These are phyloP conservation scores for Anarrhichthys ocellatus DNA, from an alignment of 2,113 vertebrate genomes.

Conservation along the genomic window DNA sequence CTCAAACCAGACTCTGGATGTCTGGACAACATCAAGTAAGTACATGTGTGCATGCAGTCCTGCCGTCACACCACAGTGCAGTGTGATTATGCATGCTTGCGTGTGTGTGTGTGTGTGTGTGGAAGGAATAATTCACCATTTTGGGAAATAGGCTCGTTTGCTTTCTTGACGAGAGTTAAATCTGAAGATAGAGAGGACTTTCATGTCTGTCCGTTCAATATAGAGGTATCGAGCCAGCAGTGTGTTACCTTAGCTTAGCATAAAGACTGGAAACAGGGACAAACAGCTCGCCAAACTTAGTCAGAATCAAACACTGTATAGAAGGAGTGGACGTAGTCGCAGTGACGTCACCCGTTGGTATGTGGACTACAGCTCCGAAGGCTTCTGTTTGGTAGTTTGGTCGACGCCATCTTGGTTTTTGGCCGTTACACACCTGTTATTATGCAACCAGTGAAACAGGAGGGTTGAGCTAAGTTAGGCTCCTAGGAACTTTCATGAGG, in stretches of 20 bases:
- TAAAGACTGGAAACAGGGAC: not conserved
- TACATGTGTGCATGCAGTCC: constrained; percentile 14
- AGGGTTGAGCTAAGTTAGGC: not conserved
- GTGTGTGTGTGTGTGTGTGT: constrained; percentile 7
- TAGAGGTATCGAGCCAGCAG: not conserved
- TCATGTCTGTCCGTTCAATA: not conserved
- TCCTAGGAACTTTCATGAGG: not conserved
- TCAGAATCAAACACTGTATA: not conserved
- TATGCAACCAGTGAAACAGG: not conserved
- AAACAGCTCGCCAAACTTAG: constrained; percentile 3
- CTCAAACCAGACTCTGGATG: constrained; percentile 99
- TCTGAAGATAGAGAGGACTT: not conserved
- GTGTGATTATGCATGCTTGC: constrained; percentile 23
- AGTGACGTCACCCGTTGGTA: not conserved
- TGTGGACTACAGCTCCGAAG: not conserved
- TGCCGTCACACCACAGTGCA: not conserved
- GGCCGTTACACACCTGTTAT: not conserved
- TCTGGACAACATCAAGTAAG: constrained; percentile 99
- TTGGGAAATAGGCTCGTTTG: not conserved
- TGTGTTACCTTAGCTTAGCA: not conserved
- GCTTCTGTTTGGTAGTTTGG: not conserved
- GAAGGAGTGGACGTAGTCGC: not conserved
- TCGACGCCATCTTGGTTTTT: too few species aligned
- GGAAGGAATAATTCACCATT: constrained; percentile 15
- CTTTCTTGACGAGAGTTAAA: not conserved